Evolutionary conservation across 2,797 vertebrate genomes (phyloP), one percentile per base, ranked within the genome.

Genomic region (Moxostoma hubbsi): DNA sequence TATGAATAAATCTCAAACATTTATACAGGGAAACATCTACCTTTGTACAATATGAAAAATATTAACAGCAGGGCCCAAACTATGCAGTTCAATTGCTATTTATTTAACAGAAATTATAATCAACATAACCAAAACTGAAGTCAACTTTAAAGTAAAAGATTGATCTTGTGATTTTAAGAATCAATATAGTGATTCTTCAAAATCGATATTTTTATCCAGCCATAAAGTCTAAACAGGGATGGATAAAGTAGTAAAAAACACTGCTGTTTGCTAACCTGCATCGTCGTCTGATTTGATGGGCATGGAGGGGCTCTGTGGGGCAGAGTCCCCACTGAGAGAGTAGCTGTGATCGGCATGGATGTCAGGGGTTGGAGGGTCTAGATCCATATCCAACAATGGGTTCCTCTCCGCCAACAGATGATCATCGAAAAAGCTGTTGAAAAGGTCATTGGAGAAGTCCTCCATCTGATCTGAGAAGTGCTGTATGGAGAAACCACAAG

Each of bases 301-400:
- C 89, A 96, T 92, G 1, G 96, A 95, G 0, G 98, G 98, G 81
- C 97, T 99, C 92, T 98, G 97, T 54, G 98, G 98, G 49, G 98
- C 98, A 0, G 98, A 99, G 86, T 99, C 97, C 77, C 96, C 98
- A 1, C 96, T 98, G 84, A 99, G 91, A 47, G 98, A 99, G 90
- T 99, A 99, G 93, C 98, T 99, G 93, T 99, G 98, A 87, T 99
- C 98, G 5, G 94, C 97, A 90, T 99, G 98, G 88, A 99, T 97
- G 92, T 96, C 96, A 68, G 96, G 92, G 64, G 95, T 94, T 50
- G 93, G 92, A 47, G 94, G 90, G 80, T 98, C 97, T 87, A 98
- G 91, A 85, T 99, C 97, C 93, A 99, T 96, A 90, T 98, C 96
- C 88, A 99, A 87, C 36, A 97, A 90, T 0, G 97, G 95, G 51